Evolutionary conservation across 1,140 invertebrate genomes (phyloP).

Genomic region (Antheraea mylitta): DNA sequence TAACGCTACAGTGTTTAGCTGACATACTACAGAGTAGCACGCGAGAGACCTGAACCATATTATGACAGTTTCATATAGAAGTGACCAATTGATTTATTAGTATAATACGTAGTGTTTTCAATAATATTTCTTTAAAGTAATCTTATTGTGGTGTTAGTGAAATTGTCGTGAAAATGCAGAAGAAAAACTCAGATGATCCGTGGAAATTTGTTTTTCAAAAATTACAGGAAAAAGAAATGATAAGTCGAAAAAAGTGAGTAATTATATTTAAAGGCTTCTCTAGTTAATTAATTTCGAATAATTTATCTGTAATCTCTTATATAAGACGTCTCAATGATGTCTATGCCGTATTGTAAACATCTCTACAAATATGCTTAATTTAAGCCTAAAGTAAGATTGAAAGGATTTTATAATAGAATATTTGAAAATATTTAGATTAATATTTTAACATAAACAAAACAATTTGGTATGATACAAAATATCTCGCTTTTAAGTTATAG

Average conservation of each 20-base stretch:
- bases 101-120: not conserved
- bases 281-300: not conserved
- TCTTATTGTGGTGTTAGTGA: constrained; percentile 4
- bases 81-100: not conserved
- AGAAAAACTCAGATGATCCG: constrained; percentile 42
- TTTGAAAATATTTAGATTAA: too few species aligned
- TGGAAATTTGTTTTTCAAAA: constrained; percentile 65
- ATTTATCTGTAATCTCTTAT: too few species aligned
- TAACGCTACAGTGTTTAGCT: constrained; percentile 29
- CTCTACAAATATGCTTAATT: too few species aligned
- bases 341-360: too few species aligned
- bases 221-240: constrained; percentile 60
- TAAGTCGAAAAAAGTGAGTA: constrained; percentile 58
- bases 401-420: too few species aligned
- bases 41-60: not conserved
- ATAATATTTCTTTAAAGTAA: not conserved
- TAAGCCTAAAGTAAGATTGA: too few species aligned
- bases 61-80: not conserved
- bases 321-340: too few species aligned
- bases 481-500: too few species aligned
- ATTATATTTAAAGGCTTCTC: not conserved
- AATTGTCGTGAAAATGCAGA: constrained; percentile 34
- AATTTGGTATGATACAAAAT: too few species aligned
- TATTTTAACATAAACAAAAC: too few species aligned
- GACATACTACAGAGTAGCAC: constrained; percentile 32